Evolutionary conservation across 2,888 invertebrate genomes (phyloP).

Genomic region (Buathra laborator): DNA sequence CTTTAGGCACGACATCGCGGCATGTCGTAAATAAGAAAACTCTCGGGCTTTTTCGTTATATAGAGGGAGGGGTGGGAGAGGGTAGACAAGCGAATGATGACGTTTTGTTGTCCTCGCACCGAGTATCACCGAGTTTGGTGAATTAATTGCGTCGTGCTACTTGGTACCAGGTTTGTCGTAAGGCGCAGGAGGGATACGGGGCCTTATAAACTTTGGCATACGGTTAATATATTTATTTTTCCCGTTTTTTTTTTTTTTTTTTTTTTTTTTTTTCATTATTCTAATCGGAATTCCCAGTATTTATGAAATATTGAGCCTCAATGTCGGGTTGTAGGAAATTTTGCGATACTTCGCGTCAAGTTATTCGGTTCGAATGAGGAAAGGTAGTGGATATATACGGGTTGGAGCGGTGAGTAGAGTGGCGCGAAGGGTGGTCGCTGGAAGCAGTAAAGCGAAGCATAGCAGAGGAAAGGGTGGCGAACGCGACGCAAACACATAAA

Average conservation of each 20-base stretch:
- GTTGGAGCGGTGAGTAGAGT: conserved; percentile 27
- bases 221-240: not conserved
- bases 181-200: not conserved
- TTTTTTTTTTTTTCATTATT: not conserved
- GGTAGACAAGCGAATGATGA: conserved; percentile 60
- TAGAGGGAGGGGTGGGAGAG: conserved; percentile 55
- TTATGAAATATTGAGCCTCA: not conserved
- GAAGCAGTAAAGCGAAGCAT: conserved; percentile 51
- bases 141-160: conserved; percentile 76
- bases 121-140: conserved; percentile 68
- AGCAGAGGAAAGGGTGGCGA: conserved; percentile 12
- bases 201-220: not conserved
- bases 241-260: not conserved
- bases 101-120: conserved; percentile 42
- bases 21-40: conserved; percentile 74
- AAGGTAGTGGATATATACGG: conserved; percentile 7
- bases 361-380: conserved; percentile 4
- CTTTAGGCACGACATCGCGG: conserved; percentile 72
- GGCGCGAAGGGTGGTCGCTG: conserved; percentile 46
- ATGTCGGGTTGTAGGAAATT: not conserved
- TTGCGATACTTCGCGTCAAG: not conserved
- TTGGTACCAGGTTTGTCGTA: conserved; percentile 70
- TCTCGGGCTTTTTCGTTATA: conserved; percentile 8
- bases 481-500: conserved; percentile 68
- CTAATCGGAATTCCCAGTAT: not conserved